Base-by-base conservation (phyloP, 2,797 vertebrate genomes). In the Tokudaia tokunoshimensis region DNA sequence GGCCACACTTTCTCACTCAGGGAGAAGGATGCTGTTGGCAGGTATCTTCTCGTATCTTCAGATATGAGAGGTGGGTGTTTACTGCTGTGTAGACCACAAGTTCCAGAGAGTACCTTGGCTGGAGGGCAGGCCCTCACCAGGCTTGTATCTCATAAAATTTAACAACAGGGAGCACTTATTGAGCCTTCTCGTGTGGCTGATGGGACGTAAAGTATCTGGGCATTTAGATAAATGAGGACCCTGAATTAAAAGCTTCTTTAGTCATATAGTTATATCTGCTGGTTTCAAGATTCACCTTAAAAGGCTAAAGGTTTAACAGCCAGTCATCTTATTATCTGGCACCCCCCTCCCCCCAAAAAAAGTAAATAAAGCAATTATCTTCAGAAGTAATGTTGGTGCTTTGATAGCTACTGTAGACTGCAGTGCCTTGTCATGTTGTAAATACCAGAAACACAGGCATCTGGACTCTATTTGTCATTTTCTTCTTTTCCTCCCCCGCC, bases 401-500 rank as follows among this genome's bases (percentile, higher is more conserved):
- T 87, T 3, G 82, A 83, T 34, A 55, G 61, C 92, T 90, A 57
- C 52, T 3, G 1, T 63, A 26, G 79, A 63, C 59, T 26, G n/a
- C 11, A 0, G 0, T 47, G 6, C 12, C 7, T 52, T 70, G 22
- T 63, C 52, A 67, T 78, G 22, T 41, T 14, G 29, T 70, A 79
- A 93, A 92, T 78, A 84, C 83, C 86, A 79, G 50, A 29, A 14
- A 52, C 22, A 1, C 3, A 75, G 95, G 89, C 89, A 92, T 84
- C 94, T 92, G 95, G 76, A 75, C 92, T 78, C 67, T 83, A 1
- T 96, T 92, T 92, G 72, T 95, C 86, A 12, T 76, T 85, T 78
- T 87, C 59, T 74, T 85, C 81, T 84, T 55, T 94, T 52, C 86
- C 7, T 29, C 52, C 9, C 75, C 85, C 37, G 67, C 44, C 78